These are phyloP conservation scores for Bombylius discolor DNA, from an alignment of 2,888 invertebrate genomes.

Conservation along the genomic window DNA sequence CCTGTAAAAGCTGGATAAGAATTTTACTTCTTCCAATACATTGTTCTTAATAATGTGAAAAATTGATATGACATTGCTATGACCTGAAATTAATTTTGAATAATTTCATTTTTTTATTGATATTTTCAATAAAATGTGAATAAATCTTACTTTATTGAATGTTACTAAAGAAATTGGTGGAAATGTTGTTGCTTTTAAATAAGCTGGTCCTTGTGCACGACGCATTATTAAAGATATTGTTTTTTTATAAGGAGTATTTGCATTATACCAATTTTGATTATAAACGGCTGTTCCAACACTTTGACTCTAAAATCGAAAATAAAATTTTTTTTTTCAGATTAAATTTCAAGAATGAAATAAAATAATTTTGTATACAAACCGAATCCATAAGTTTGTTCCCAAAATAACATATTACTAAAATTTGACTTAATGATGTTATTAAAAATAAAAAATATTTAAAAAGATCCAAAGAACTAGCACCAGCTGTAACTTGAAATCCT, in stretches of 20 bases:
- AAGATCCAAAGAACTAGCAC: slow-evolving; percentile 19
- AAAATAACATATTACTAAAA: slow-evolving; percentile 25
- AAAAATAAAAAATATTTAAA: slow-evolving; percentile 25
- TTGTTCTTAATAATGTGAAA: slow-evolving; percentile 27
- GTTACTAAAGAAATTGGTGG: slow-evolving; percentile 26
- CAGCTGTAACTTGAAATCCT: slow-evolving; percentile 28
- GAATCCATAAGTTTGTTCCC: slow-evolving; percentile 24
- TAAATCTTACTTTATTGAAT: slow-evolving; percentile 26
- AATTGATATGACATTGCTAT: slow-evolving; percentile 30
- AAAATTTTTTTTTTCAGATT: neutral
- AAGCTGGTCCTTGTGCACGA: slow-evolving; percentile 25
- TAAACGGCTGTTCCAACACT: slow-evolving; percentile 24
- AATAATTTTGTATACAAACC: slow-evolving; percentile 12
- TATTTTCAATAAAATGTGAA: neutral
- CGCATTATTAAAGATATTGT: slow-evolving; percentile 22
- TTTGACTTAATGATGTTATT: slow-evolving; percentile 24
- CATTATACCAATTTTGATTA: slow-evolving; percentile 25
- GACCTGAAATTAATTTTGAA: slow-evolving; percentile 17
- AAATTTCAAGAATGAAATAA: neutral
- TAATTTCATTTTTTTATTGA: neutral
- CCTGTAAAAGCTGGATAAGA: too few species aligned
- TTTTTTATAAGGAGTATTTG: slow-evolving; percentile 19
- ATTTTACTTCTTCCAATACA: slow-evolving; percentile 20
- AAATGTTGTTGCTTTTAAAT: slow-evolving; percentile 26
- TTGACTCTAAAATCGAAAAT: slow-evolving; percentile 18